Conservation (phyloP, 2,797 vertebrate species). For the Poliocrania exsul region DNA sequence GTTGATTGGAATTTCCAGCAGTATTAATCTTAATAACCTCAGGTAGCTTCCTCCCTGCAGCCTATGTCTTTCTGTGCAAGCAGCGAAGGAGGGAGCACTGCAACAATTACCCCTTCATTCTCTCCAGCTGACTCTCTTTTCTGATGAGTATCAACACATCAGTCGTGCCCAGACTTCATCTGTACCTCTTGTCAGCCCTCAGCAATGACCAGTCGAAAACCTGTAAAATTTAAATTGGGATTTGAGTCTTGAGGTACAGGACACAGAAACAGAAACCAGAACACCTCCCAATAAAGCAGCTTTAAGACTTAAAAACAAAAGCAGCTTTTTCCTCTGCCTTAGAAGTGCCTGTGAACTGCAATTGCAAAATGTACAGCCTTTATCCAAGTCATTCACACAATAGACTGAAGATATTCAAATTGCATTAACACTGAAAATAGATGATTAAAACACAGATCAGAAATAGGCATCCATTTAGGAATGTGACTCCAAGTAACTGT, state of each 20-base stretch:
- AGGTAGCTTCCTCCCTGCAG: conserved; percentile 35
- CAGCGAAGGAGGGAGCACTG: not conserved
- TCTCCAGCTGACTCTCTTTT: conserved; percentile 16
- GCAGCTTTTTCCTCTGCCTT: not conserved
- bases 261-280: not conserved
- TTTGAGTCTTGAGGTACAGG: not conserved
- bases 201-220: not conserved
- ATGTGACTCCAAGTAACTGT: not conserved
- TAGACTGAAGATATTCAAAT: not conserved
- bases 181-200: not conserved
- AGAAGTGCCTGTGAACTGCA: not conserved
- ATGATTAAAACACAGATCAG: not conserved
- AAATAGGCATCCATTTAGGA: not conserved
- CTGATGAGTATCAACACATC: not conserved
- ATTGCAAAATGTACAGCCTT: not conserved
- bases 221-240: not conserved
- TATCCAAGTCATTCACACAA: not conserved
- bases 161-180: not conserved
- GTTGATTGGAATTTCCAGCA: conserved; percentile 60
- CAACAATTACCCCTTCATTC: not conserved
- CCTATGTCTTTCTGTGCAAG: not conserved
- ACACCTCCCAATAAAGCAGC: not conserved
- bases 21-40: conserved; percentile 71
- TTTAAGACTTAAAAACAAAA: not conserved
- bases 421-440: not conserved